Evolutionary conservation across 2,113 vertebrate genomes (phyloP).

Genomic region (Erythrocercus mccallii): DNA sequence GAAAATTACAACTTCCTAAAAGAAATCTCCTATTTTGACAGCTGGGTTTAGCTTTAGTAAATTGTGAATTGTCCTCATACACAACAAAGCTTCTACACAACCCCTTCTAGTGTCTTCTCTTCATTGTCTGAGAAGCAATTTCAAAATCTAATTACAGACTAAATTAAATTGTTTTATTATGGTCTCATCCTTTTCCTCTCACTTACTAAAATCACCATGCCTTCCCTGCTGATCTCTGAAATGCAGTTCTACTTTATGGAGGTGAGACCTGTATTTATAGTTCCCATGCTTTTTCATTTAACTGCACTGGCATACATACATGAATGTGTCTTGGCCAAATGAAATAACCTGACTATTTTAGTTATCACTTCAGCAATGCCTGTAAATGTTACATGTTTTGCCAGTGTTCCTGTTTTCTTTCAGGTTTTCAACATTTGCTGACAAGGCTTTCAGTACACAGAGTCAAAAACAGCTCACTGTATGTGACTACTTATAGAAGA

Average conservation of each 20-base stretch:
- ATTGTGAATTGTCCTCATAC: neutral
- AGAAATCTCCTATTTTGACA: neutral
- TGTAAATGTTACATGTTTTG: neutral
- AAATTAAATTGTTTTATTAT: neutral
- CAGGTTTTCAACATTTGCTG: neutral
- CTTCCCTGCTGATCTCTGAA: neutral
- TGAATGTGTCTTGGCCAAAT: neutral
- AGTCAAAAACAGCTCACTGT: neutral
- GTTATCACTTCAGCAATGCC: neutral
- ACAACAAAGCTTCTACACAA: neutral
- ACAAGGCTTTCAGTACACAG: neutral
- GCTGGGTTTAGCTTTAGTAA: neutral
- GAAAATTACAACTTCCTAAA: neutral
- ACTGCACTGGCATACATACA: neutral
- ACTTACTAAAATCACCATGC: neutral
- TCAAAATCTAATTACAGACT: neutral
- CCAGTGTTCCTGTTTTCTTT: neutral
- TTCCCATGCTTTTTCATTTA: neutral
- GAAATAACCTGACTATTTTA: neutral
- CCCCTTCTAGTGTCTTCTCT: neutral
- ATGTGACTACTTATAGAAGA: neutral
- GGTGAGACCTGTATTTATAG: neutral
- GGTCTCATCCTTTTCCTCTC: neutral
- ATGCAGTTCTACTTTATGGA: neutral
- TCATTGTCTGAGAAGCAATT: neutral